These are phyloP conservation scores for Drosophila lacertosa DNA, from an alignment of 1,140 invertebrate genomes.

Conservation along the genomic window DNA sequence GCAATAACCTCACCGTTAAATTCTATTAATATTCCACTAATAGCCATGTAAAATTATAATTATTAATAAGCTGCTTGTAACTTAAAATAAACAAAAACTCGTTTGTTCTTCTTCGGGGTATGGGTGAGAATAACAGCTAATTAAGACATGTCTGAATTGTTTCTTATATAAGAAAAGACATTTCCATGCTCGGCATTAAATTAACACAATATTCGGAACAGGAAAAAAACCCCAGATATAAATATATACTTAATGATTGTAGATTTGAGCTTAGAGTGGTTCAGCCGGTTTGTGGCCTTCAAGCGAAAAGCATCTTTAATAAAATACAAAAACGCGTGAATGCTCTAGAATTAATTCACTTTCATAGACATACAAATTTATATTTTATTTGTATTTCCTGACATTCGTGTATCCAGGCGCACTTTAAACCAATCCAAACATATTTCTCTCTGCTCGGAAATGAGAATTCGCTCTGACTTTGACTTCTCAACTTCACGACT, in stretches of 20 bases:
- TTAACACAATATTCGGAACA: slow-evolving; percentile 15
- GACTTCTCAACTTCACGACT: neutral
- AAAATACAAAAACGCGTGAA: slow-evolving; percentile 18
- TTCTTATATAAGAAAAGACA: slow-evolving; percentile 18
- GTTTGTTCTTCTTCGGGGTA: neutral
- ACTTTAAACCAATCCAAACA: neutral
- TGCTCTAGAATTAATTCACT: slow-evolving; percentile 28
- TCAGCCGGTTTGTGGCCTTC: slow-evolving; percentile 54
- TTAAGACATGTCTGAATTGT: slow-evolving; percentile 4
- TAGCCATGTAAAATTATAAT: neutral
- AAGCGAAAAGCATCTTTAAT: slow-evolving; percentile 8
- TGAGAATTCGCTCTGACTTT: neutral
- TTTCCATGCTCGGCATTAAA: slow-evolving; percentile 20
- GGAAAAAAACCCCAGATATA: slow-evolving; percentile 19
- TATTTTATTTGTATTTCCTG: neutral
- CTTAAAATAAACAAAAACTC: slow-evolving; percentile 10
- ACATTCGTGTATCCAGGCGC: neutral
- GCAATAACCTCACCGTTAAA: neutral
- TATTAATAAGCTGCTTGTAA: neutral
- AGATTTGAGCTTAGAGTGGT: slow-evolving; percentile 29
- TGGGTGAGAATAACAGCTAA: neutral
- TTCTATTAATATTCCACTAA: neutral
- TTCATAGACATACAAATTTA: neutral
- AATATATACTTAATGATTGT: slow-evolving; percentile 25
- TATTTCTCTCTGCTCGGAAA: neutral